These are phyloP conservation scores for Danaus melanippus DNA, from an alignment of 1,140 invertebrate genomes.

Conservation along the genomic window DNA sequence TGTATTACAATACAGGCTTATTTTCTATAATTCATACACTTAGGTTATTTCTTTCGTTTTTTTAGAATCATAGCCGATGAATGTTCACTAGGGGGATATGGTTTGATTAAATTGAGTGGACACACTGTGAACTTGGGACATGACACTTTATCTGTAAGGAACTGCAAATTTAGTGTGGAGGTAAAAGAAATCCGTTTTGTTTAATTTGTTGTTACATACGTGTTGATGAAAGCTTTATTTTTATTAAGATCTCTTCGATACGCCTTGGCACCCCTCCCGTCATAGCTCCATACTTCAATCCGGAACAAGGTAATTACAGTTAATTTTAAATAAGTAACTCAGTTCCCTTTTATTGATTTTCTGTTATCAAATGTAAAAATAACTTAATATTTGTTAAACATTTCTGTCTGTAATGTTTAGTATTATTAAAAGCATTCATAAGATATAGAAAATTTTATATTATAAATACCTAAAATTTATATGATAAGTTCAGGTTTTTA, in stretches of 20 bases:
- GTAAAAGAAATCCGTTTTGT: conserved; percentile 22
- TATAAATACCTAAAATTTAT: too few relatives aligned
- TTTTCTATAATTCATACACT: too few relatives aligned
- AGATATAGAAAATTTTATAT: too few relatives aligned
- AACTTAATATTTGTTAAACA: not conserved
- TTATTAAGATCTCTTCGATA: conserved; percentile 35
- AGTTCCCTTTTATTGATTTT: not conserved
- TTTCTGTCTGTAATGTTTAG: too few relatives aligned
- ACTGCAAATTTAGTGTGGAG: conserved; percentile 49
- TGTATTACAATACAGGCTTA: too few relatives aligned
- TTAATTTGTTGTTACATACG: not conserved
- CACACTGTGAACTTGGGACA: conserved; percentile 37
- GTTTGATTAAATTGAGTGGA: conserved; percentile 30
- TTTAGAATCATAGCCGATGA: conserved; percentile 43
- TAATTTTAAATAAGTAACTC: not conserved
- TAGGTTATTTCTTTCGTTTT: conserved; percentile 1
- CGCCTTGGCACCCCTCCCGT: conserved; percentile 30
- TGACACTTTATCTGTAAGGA: conserved; percentile 27
- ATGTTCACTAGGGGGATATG: conserved; percentile 33
- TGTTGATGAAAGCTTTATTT: conserved; percentile 1
- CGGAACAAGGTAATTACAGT: conserved; percentile 28
- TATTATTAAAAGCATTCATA: too few relatives aligned
- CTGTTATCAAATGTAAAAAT: conserved; percentile 1
- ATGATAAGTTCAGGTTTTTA: too few relatives aligned
- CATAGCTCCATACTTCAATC: conserved; percentile 41